A percentile compares a stretch with the other conserved stretches of the same genome.
Conservation (phyloP, 2,888 invertebrate species). For the Pherbina coryleti region DNA sequence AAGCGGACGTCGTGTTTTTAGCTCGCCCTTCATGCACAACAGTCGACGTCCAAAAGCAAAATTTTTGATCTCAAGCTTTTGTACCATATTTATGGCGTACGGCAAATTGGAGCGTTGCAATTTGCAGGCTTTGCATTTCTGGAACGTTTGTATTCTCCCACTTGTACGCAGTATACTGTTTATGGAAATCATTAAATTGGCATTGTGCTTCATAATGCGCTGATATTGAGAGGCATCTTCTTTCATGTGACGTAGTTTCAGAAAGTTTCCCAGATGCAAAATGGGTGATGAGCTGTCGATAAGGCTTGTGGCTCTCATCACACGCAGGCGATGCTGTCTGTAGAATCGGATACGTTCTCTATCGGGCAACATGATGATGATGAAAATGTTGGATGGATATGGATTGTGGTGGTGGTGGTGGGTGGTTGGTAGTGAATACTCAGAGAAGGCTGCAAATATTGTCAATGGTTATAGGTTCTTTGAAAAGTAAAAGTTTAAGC, state of each 20-base stretch:
- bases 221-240: neutral
- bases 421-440: neutral
- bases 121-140: neutral
- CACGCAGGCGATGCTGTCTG: neutral
- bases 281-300: conserved; percentile 32
- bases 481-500: too few relatives aligned
- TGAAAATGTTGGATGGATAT: neutral
- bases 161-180: conserved; percentile 23
- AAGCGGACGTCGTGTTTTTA: conserved; percentile 11
- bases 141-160: conserved; percentile 30
- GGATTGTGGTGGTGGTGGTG: too few relatives aligned
- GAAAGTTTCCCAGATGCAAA: conserved; percentile 14
- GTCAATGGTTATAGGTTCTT: too few relatives aligned
- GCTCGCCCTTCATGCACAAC: neutral
- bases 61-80: conserved; percentile 19
- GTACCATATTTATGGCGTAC: neutral
- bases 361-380: neutral
- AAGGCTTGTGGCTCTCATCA: neutral
- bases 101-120: neutral
- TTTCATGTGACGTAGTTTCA: conserved; percentile 8
- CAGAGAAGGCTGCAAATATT: neutral
- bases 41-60: conserved; percentile 13
- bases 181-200: neutral
- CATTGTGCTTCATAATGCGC: neutral
- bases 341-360: neutral